Evolutionary conservation across 2,113 vertebrate species (phyloP), one percentile per base, ranked within the genome.

Genomic region (Chrysochloris asiatica): DNA sequence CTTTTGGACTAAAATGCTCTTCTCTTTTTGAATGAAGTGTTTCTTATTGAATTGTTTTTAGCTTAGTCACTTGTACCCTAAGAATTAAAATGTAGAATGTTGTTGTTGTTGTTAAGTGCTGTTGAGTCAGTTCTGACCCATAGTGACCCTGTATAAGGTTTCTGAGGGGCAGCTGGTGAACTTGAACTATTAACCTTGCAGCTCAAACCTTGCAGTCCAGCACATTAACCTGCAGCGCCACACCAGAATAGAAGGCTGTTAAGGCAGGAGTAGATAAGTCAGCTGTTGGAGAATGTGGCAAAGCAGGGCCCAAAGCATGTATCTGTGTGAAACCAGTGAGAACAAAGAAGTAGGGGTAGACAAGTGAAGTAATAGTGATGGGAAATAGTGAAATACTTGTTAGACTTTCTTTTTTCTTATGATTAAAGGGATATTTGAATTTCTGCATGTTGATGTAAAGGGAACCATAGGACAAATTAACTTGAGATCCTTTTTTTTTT

Each of bases 61-160:
- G 22, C 22, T 69, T 81, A 36, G 26, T 71, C 8, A 77, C 4
- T 33, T 84, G 88, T 80, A 83, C 21, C 19, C 2, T 73, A 26
- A 79, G 38, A 67, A 73, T 41, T 88, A 90, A 90, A 77, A 86
- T 78, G 71, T n/a, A n/a, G n/a, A n/a, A n/a, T n/a, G n/a, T n/a
- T n/a, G n/a, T n/a, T n/a, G n/a, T n/a, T n/a, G n/a, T n/a, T n/a
- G n/a, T n/a, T n/a, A n/a, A n/a, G n/a, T n/a, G n/a, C n/a, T n/a
- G n/a, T n/a, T n/a, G n/a, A n/a, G n/a, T n/a, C n/a, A n/a, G n/a
- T n/a, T n/a, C n/a, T n/a, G n/a, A n/a, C n/a, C n/a, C n/a, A n/a
- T n/a, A n/a, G n/a, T n/a, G n/a, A n/a, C n/a, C n/a, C n/a, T n/a
- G n/a, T n/a, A n/a, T n/a, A n/a, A n/a, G n/a, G n/a, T n/a, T n/a